Base-by-base conservation (phyloP, 2,113 vertebrate species). In the Pachycephala philippinensis region DNA sequence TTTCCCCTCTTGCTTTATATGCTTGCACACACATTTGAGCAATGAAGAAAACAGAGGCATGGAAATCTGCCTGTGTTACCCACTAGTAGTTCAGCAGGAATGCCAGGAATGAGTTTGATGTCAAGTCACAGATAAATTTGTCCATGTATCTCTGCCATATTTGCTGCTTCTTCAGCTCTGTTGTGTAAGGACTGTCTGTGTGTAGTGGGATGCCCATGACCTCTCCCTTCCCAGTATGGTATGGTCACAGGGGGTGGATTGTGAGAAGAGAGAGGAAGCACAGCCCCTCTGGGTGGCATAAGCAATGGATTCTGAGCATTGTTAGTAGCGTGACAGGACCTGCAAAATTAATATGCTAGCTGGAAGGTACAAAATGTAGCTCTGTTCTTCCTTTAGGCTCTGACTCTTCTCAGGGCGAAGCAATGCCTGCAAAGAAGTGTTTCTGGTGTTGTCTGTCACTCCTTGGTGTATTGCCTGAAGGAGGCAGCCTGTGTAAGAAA, bases 301-400 rank as follows among this genome's bases (percentile, higher is more conserved):
- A 90, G 40, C 50, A 53, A 1, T 10, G n/a, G 35, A 69, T 80
- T 90, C 57, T 44, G 52, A 77, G 65, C 27, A 1, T 56, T 77
- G 71, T 59, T 84, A 70, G 37, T 75, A 42, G 66, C 1, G 1
- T 84, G 87, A 90, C 42, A 77, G 49, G 76, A 76, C 68, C 75
- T 95, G 49, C 83, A 94, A 93, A 81, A 96, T 94, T 79, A 56
- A 93, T 87, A 39, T 33, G 56, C 60, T 80, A 59, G 39, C 83
- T 95, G 68, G 61, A 78, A 92, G 75, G 74, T 18, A 30, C 31
- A 88, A 47, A 88, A 66, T 76, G 42, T 63, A 28, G 70, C 7
- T 68, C 69, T 66, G 72, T 87, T 94, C 45, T 81, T 88, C 60
- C 79, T 94, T 75, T 49, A 84, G 89, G 92, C 61, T 90, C 50